A percentile compares a stretch with the other conserved stretches of the same genome.
These are phyloP conservation scores for Heliothis peltigera DNA, from an alignment of 2,888 invertebrate genomes.

Conservation along the genomic window DNA sequence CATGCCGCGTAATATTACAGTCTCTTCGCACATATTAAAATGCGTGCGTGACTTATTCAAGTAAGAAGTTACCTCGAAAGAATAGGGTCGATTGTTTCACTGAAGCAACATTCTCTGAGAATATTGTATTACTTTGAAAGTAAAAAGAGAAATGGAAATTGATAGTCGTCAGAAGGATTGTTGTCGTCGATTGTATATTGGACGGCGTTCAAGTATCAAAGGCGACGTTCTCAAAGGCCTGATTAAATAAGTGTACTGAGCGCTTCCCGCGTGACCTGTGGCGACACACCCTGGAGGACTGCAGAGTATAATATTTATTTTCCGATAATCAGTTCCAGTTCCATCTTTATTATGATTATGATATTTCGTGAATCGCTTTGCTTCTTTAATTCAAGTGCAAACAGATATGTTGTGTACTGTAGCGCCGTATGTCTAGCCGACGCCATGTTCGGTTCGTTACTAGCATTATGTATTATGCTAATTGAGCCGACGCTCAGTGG, in stretches of 20 bases:
- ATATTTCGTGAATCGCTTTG: too few relatives aligned
- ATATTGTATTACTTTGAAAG: constrained; percentile 8
- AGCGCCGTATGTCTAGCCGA: too few relatives aligned
- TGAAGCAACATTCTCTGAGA: not conserved
- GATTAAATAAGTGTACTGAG: constrained; percentile 1
- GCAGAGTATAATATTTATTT: too few relatives aligned
- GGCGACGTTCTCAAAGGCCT: constrained; percentile 12
- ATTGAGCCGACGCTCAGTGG: too few relatives aligned
- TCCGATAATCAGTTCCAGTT: not conserved
- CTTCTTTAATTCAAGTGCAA: too few relatives aligned
- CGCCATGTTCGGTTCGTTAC: too few relatives aligned
- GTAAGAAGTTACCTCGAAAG: not conserved
- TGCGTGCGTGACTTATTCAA: constrained; percentile 7
- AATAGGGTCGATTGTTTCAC: constrained; percentile 2
- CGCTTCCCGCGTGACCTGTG: not conserved
- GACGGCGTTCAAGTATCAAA: constrained; percentile 12
- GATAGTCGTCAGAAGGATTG: constrained; percentile 25
- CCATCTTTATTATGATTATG: not conserved
- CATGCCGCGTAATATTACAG: constrained; percentile 6
- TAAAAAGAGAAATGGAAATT: constrained; percentile 16
- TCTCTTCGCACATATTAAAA: constrained; percentile 14
- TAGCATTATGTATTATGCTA: too few relatives aligned
- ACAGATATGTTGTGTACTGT: too few relatives aligned
- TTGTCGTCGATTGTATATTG: constrained; percentile 13
- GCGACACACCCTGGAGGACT: not conserved